Conservation (phyloP, 2,888 invertebrate species). For the Abrostola tripartita region DNA sequence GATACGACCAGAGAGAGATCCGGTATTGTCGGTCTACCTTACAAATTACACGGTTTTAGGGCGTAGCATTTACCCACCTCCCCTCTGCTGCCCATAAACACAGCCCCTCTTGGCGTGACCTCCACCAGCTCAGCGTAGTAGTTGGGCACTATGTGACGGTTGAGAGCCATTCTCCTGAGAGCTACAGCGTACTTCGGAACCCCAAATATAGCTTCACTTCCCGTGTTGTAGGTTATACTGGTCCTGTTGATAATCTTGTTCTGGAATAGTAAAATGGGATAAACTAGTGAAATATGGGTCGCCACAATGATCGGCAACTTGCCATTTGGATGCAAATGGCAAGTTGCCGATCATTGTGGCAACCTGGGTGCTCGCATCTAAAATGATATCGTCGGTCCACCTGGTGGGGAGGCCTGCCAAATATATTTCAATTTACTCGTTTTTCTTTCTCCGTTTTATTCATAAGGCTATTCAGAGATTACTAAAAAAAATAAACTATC, state of each 20-base stretch:
- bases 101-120: conserved; percentile 91
- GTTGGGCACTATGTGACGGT: conserved; percentile 92
- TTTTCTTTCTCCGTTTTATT: too few species aligned
- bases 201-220: conserved; percentile 94
- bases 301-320: too few species aligned
- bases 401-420: too few species aligned
- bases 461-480: neutral
- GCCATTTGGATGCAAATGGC: too few species aligned
- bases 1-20: too few species aligned
- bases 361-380: too few species aligned
- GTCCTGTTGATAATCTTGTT: conserved; percentile 90
- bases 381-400: too few species aligned
- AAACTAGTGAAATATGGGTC: too few species aligned
- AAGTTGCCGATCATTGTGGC: too few species aligned
- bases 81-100: conserved; percentile 91
- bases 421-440: too few species aligned
- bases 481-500: too few species aligned
- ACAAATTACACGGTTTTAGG: neutral
- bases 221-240: conserved; percentile 94
- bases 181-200: conserved; percentile 96
- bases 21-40: too few species aligned
- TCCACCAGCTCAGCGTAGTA: conserved; percentile 91
- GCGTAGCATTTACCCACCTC: conserved; percentile 55
- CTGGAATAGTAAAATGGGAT: conserved; percentile 76
- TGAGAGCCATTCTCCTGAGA: conserved; percentile 90